These are phyloP conservation scores for Toxotes lorentzi DNA, from an alignment of 2,797 vertebrate genomes.

Conservation along the genomic window DNA sequence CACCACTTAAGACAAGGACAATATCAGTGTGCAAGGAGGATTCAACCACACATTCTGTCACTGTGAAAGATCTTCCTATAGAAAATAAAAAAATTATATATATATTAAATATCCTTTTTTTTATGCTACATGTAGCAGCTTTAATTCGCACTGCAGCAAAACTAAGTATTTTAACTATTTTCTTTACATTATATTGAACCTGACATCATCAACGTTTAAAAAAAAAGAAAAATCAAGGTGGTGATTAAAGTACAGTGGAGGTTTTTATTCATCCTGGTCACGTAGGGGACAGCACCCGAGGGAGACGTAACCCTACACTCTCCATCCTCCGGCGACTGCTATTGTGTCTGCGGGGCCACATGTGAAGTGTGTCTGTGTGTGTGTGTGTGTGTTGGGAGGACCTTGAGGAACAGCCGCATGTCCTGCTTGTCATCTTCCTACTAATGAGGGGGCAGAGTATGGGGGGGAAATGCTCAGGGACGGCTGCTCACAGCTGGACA, in stretches of 20 bases:
- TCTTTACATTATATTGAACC: conserved; percentile 1
- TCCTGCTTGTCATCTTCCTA: conserved; percentile 73
- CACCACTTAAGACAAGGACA: not conserved
- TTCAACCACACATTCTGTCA: not conserved
- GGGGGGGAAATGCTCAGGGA: conserved; percentile 63
- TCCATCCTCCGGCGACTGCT: conserved; percentile 30
- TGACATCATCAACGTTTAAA: not conserved
- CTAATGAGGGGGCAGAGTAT: conserved; percentile 74
- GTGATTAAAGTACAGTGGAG: conserved; percentile 36
- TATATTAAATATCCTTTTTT: not conserved
- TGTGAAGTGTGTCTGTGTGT: conserved; percentile 37
- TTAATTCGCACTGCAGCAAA: not conserved
- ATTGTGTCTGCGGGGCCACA: conserved; percentile 61
- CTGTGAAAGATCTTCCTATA: not conserved
- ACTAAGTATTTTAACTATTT: not conserved
- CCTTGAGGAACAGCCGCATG: conserved; percentile 67
- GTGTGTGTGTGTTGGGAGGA: conserved; percentile 27
- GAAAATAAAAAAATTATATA: too few relatives aligned
- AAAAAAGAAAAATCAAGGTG: conserved; percentile 8
- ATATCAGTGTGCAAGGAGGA: not conserved
- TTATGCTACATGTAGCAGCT: not conserved
- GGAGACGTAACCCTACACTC: conserved; percentile 57
- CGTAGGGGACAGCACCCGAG: conserved; percentile 49
- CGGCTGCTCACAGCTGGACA: conserved; percentile 64
- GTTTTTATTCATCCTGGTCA: conserved; percentile 63